A percentile compares a stretch with the other conserved stretches of the same genome.
These are phyloP conservation scores for Calephelis perditalis DNA, from an alignment of 2,888 invertebrate species.

Conservation along the genomic window DNA sequence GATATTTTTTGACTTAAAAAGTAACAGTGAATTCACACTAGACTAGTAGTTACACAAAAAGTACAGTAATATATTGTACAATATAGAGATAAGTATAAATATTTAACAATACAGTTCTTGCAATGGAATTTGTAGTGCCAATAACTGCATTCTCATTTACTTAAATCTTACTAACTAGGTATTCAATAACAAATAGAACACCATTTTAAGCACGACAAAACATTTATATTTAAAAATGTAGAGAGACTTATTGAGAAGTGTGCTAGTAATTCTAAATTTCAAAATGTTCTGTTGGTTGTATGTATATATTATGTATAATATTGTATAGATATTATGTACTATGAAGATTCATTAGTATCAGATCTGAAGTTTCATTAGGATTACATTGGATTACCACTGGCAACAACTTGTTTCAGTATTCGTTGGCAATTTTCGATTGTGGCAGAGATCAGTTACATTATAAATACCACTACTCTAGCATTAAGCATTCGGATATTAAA, in stretches of 20 bases:
- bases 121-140: slow-evolving; percentile 68
- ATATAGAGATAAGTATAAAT: slow-evolving; percentile 29
- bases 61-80: slow-evolving; percentile 33
- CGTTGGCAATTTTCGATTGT: slow-evolving; percentile 71
- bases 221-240: slow-evolving; percentile 79
- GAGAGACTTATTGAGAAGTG: slow-evolving; percentile 79
- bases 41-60: slow-evolving; percentile 43
- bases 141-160: slow-evolving; percentile 75
- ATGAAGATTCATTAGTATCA: slow-evolving; percentile 62
- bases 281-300: slow-evolving; percentile 55
- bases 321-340: slow-evolving; percentile 34
- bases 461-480: slow-evolving; percentile 54
- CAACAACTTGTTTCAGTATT: slow-evolving; percentile 49
- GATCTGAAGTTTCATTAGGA: slow-evolving; percentile 63
- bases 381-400: slow-evolving; percentile 45
- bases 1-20: slow-evolving; percentile 72
- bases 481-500: slow-evolving; percentile 63
- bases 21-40: slow-evolving; percentile 50
- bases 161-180: slow-evolving; percentile 75
- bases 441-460: slow-evolving; percentile 60
- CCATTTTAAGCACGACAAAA: slow-evolving; percentile 80
- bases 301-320: slow-evolving; percentile 32
- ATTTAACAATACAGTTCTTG: slow-evolving; percentile 38
- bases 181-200: slow-evolving; percentile 80
- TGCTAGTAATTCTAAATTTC: slow-evolving; percentile 77